Conservation (phyloP, 2,113 vertebrate species). For the Clarias magur region DNA sequence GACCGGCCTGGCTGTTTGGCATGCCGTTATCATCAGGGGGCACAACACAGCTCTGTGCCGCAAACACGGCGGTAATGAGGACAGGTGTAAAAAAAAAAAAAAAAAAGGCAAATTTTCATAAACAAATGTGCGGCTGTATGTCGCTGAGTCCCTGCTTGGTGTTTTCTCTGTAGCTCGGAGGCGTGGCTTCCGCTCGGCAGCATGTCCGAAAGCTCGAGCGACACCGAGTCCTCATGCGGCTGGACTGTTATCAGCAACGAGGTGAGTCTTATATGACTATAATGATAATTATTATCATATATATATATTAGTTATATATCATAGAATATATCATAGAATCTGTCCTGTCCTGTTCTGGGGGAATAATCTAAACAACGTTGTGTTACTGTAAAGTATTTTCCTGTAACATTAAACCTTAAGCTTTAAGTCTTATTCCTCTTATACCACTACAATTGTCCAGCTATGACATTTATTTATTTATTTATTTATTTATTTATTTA, state of each 20-base stretch:
- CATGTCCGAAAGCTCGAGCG: constrained; percentile 94
- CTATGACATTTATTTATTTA: too few species aligned
- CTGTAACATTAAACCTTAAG: not conserved
- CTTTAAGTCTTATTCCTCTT: not conserved
- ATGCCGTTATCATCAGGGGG: not conserved
- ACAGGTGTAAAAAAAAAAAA: too few species aligned
- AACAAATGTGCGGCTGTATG: not conserved
- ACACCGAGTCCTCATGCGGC: constrained; percentile 93
- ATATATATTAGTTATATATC: too few species aligned
- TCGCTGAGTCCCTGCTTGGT: not conserved
- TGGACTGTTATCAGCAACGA: constrained; percentile 97
- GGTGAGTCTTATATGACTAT: constrained; percentile 67
- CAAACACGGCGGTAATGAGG: not conserved
- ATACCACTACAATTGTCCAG: not conserved
- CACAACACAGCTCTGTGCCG: not conserved
- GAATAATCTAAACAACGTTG: not conserved
- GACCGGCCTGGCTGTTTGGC: not conserved
- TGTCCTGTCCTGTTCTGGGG: not conserved
- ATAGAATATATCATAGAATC: too few species aligned
- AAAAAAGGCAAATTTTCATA: not conserved
- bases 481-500: too few species aligned
- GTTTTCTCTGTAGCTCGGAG: constrained; percentile 29
- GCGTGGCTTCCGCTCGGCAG: constrained; percentile 50
- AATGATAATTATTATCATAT: not conserved
- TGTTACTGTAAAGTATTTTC: not conserved